phyloP scores from a whole-genome alignment of 2,888 invertebrate species.

The Ypsolopha scabrella region DNA sequence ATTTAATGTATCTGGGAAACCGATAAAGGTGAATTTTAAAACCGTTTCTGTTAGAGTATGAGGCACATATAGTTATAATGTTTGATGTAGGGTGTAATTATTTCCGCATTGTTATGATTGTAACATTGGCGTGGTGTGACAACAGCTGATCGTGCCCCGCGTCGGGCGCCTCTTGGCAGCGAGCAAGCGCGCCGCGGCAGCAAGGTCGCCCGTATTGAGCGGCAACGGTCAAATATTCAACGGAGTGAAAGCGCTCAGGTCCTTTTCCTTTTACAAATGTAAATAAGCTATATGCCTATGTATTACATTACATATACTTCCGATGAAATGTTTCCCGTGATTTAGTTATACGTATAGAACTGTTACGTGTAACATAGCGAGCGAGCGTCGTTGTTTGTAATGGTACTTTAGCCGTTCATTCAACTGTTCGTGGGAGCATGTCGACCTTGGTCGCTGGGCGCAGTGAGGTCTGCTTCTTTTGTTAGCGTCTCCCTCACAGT shows the following conservation, averaged over 20 bases:
- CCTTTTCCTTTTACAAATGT: not conserved
- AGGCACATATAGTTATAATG: too few relatives aligned
- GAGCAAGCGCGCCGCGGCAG: conserved; percentile 33
- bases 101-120: conserved; percentile 14
- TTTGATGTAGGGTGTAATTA: too few relatives aligned
- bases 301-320: not conserved
- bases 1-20: too few relatives aligned
- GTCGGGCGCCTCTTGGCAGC: conserved; percentile 30
- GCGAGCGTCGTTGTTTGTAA: not conserved
- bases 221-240: conserved; percentile 43
- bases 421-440: conserved; percentile 1
- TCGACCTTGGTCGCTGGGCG: conserved; percentile 12
- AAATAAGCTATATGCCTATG: not conserved
- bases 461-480: conserved; percentile 21
- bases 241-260: conserved; percentile 17
- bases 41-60: too few relatives aligned
- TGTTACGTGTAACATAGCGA: not conserved
- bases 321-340: not conserved
- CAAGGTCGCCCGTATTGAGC: conserved; percentile 52
- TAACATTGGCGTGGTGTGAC: conserved; percentile 16
- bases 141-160: conserved; percentile 39
- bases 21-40: too few relatives aligned
- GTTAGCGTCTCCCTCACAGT: conserved; percentile 19
- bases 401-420: not conserved
- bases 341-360: not conserved